These are phyloP conservation scores for Amyelois transitella DNA, from an alignment of 1,140 invertebrate species.

Conservation along the genomic window DNA sequence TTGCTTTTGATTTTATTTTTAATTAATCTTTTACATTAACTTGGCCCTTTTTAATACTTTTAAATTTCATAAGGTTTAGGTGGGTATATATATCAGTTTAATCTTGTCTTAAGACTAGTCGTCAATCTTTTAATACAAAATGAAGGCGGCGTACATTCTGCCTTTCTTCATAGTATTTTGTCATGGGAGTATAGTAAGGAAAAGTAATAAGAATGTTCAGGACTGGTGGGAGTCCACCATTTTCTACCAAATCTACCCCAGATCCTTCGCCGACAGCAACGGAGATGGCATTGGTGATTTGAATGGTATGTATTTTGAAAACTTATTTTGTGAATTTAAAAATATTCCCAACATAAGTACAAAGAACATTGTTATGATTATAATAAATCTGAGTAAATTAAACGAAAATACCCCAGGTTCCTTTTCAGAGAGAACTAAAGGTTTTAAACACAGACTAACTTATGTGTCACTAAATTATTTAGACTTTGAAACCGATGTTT, in stretches of 20 bases:
- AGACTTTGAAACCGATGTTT: no score
- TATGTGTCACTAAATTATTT: no score
- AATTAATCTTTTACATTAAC: background rate
- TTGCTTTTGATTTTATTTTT: no score
- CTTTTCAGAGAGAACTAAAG: no score
- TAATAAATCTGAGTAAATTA: no score
- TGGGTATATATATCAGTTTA: background rate
- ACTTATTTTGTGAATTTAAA: no score
- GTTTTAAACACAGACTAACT: no score
- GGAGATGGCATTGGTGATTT: slow-evolving; percentile 85
- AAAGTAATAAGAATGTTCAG: slow-evolving; percentile 8
- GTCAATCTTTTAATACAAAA: slow-evolving; percentile 9
- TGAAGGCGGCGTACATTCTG: slow-evolving; percentile 35
- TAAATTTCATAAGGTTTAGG: background rate
- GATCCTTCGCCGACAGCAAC: slow-evolving; percentile 84
- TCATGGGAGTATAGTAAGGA: slow-evolving; percentile 23
- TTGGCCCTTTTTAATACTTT: background rate
- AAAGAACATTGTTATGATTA: no score
- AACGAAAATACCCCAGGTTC: no score
- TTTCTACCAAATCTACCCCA: slow-evolving; percentile 86
- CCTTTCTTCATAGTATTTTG: slow-evolving; percentile 28
- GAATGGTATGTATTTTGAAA: slow-evolving; percentile 74
- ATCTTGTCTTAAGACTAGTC: background rate
- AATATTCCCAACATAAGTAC: no score
- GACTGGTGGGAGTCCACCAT: slow-evolving; percentile 84